phyloP scores from a whole-genome alignment of 2,888 invertebrate genomes.

The Andrena minutula region DNA sequence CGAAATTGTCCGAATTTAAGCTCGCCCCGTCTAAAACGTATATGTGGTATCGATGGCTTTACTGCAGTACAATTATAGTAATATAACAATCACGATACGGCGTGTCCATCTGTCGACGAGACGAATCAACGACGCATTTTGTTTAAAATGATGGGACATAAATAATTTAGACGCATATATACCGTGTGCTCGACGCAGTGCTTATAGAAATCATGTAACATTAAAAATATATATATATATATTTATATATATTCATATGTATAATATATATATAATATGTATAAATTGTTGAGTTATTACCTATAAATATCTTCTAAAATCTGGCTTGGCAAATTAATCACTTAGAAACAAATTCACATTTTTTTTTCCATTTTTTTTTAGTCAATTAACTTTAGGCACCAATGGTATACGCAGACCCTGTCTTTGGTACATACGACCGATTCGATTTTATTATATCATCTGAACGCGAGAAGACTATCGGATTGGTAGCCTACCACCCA shows the following conservation, averaged over 20 bases:
- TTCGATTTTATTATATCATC: constrained; percentile 73
- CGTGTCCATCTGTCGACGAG: constrained; percentile 83
- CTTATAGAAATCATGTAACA: constrained; percentile 84
- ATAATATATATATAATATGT: constrained; percentile 79
- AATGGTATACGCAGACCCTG: constrained; percentile 85
- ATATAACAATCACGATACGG: constrained; percentile 85
- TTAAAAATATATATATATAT: constrained; percentile 82
- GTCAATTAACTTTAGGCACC: constrained; percentile 83
- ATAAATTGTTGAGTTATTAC: constrained; percentile 84
- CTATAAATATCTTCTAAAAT: constrained; percentile 84
- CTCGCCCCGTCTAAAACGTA: constrained; percentile 57
- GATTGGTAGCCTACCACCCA: constrained; percentile 52
- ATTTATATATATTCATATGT: constrained; percentile 62
- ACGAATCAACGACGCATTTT: constrained; percentile 81
- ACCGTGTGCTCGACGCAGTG: constrained; percentile 80
- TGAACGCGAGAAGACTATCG: constrained; percentile 63
- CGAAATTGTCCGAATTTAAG: constrained; percentile 64
- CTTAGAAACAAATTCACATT: constrained; percentile 83
- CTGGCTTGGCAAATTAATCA: constrained; percentile 84
- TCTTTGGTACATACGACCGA: constrained; percentile 85
- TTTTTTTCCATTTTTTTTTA: constrained; percentile 63
- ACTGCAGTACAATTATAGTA: constrained; percentile 85
- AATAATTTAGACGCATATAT: constrained; percentile 82
- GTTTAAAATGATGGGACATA: constrained; percentile 83
- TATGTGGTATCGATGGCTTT: constrained; percentile 80